Evolutionary conservation across 2,113 vertebrate genomes (phyloP), one percentile per base, ranked within the genome.

Genomic region (cattle (Bos taurus)): DNA sequence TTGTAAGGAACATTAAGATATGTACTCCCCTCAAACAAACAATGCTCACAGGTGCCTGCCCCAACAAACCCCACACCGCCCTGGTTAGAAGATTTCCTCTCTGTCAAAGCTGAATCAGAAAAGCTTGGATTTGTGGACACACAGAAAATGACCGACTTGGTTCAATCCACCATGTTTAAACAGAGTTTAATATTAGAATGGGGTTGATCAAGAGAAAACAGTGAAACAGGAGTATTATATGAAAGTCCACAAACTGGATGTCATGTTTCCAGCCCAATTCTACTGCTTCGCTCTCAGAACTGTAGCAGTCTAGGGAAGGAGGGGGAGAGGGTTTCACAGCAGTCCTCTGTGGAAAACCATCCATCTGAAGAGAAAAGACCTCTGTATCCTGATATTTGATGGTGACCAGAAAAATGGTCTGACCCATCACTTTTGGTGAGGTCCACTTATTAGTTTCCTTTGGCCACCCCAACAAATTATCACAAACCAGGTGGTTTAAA

Each of bases 41-140:
- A 52, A 1, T 52, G 26, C 25, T 84, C 57, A 48, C 56, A 59
- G 40, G 5, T 54, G 2, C 64, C 36, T 74, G 28, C 15, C 17
- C 21, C 5, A 7, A 4, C 54, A 11, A 88, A 0, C 5, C 1
- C 8, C 3, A 74, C 0, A 2, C 67, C 5, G 0, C 36, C 67
- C 21, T 74, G 23, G 36, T 88, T 40, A 71, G 62, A 82, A 80
- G n/a, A 50, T 19, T 43, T 54, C 59, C 7, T 91, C 56, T 67
- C 56, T 64, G 15, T 26, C 26, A 74, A 48, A 36, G 6, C 43
- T 82, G 28, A 96, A 56, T 60, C 21, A 36, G 56, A 90, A 90
- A 83, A 56, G 36, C 48, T 67, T 91, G 54, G 64, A 15, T 88
- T 15, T n/a, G 21, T 85, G 30, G 64, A 74, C 10, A 74, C 43